phyloP scores from a whole-genome alignment of 1,140 invertebrate genomes.

The Heliconius melpomene region DNA sequence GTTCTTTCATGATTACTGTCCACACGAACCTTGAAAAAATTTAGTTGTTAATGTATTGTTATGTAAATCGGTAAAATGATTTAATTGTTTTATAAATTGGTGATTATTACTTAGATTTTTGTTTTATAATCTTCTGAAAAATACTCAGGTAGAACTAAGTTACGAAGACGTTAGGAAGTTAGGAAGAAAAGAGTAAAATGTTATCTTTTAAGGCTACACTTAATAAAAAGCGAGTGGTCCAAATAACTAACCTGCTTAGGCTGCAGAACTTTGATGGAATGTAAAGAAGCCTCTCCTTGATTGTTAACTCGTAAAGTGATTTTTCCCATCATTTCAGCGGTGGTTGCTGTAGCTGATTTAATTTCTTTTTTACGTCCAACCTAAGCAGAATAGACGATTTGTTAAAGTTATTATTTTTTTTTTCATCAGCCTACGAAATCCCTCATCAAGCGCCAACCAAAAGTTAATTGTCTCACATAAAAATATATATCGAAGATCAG shows the following conservation, averaged over 20 bases:
- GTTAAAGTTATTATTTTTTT: no score
- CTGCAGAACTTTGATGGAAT: constrained; percentile 91
- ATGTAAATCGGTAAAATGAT: neutral
- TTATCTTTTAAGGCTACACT: neutral
- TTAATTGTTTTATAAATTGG: no score
- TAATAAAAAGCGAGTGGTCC: neutral
- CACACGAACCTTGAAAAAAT: constrained; percentile 85
- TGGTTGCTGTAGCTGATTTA: constrained; percentile 91
- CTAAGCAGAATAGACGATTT: constrained; percentile 50
- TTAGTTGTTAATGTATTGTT: neutral
- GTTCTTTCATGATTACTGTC: constrained; percentile 92
- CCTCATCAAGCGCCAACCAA: no score
- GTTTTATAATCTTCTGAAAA: no score
- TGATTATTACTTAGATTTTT: no score
- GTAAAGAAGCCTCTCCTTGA: constrained; percentile 88
- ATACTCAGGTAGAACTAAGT: neutral
- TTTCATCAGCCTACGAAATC: no score
- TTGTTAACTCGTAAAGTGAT: constrained; percentile 88
- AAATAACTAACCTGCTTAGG: constrained; percentile 87
- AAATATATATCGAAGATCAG: neutral
- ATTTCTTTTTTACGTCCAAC: constrained; percentile 89
- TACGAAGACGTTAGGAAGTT: no score
- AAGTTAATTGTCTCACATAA: neutral
- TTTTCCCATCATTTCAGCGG: constrained; percentile 91
- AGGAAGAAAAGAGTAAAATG: no score